Base-by-base conservation (phyloP, 2,113 vertebrate genomes). In the Salvelinus fontinalis region DNA sequence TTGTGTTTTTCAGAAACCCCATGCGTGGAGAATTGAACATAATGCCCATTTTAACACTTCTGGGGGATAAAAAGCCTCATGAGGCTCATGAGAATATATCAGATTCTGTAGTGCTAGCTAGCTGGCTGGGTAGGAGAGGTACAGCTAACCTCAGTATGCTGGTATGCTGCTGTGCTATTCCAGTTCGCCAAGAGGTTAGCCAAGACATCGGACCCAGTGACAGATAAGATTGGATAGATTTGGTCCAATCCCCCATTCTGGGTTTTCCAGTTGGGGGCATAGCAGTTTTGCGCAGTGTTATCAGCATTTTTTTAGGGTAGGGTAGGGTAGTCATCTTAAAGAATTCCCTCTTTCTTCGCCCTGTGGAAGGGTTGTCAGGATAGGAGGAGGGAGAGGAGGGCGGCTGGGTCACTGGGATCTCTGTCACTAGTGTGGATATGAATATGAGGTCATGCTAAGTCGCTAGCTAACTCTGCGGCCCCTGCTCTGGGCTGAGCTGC, bases 131-230 rank as follows among this genome's bases (percentile, higher is more conserved):
- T 78, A 76, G 69, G 20, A 62, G 79, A 77, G 76, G 62, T 74
- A 81, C 79, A 44, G 67, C 76, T 86, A 84, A 90, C 82, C 73
- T 83, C 83, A 89, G 70, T 14, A 44, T 88, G n/a, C 79, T 89
- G 82, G 83, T 79, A 67, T 12, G 48, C 29, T 48, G 18, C 16
- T 51, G 70, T 76, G 75, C 34, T 66, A 77, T 80, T 87, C 0
- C 34, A 77, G 82, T 86, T 91, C 76, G 4, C 60, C 44, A 74
- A 82, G 70, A 86, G 83, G 88, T 91, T 77, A 90, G 49, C 79
- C 69, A 80, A 86, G 77, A 26, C 74, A 31, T 75, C 27, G 5
- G 16, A 8, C 71, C 64, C 57, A 51, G 65, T 54, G 34, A 71
- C 20, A 27, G 29, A 31, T 22, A 20, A 22, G 34, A 14, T 64